Conservation (phyloP, 2,113 vertebrate genomes). For the Eurystomus gularis region DNA sequence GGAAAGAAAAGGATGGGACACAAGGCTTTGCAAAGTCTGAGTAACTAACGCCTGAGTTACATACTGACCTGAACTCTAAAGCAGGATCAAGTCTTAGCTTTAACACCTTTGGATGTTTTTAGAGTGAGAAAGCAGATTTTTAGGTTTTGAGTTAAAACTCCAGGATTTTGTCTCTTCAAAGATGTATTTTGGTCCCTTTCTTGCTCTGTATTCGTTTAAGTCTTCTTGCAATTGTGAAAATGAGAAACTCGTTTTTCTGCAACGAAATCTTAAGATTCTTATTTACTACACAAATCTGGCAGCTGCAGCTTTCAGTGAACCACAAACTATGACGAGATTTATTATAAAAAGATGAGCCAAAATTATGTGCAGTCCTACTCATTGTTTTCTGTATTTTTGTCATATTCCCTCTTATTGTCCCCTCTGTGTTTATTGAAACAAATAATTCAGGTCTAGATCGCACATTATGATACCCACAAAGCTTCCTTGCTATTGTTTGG, state of each 20-base stretch:
- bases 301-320: background rate
- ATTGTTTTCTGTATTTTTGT: background rate
- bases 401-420: background rate
- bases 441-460: background rate
- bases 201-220: background rate
- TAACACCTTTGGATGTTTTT: background rate
- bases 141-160: background rate
- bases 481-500: background rate
- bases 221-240: background rate
- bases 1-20: background rate
- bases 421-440: background rate
- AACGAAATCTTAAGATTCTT: background rate
- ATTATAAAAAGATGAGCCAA: background rate
- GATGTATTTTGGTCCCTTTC: background rate
- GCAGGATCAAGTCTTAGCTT: background rate
- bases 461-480: background rate
- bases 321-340: background rate
- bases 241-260: background rate
- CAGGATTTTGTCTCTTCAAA: background rate
- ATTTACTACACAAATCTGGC: background rate
- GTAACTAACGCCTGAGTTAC: background rate
- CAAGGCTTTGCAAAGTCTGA: background rate
- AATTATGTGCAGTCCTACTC: background rate
- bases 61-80: background rate
- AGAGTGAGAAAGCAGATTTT: background rate